Evolutionary conservation across 2,113 vertebrate genomes (phyloP).

Genomic region (Terrapene triunguis): DNA sequence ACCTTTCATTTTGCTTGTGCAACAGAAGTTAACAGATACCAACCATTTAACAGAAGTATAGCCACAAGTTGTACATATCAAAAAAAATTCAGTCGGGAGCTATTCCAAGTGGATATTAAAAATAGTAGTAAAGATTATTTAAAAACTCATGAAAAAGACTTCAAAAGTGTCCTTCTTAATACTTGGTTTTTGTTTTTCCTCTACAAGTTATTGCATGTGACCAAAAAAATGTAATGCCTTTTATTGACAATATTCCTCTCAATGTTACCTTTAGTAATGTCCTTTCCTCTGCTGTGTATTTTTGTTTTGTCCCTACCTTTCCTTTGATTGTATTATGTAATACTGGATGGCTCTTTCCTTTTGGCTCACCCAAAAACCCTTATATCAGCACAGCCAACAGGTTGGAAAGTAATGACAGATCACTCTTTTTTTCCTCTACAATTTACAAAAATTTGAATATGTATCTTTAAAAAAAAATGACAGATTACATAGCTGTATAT

Average conservation of each 20-base stretch:
- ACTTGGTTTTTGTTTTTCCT: background rate
- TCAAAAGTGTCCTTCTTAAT: conserved; percentile 59
- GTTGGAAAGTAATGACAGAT: background rate
- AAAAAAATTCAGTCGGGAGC: background rate
- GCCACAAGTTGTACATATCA: background rate
- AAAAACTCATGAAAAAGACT: background rate
- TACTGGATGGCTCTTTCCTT: background rate
- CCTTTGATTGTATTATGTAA: background rate
- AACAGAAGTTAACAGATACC: background rate
- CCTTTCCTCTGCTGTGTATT: background rate
- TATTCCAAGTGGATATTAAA: background rate
- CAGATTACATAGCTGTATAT: background rate
- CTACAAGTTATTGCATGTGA: conserved; percentile 13
- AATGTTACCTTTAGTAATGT: fast-evolving
- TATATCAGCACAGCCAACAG: fast-evolving
- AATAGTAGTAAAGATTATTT: background rate
- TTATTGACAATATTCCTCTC: background rate
- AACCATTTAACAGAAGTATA: conserved; percentile 40
- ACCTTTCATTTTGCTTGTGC: background rate
- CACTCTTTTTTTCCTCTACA: background rate
- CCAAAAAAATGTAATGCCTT: background rate
- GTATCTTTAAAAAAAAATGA: background rate
- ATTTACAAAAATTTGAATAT: background rate
- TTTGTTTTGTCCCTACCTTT: background rate
- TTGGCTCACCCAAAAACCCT: background rate